Conservation (phyloP, 2,888 invertebrate species). For the Poecilus cupreus region DNA sequence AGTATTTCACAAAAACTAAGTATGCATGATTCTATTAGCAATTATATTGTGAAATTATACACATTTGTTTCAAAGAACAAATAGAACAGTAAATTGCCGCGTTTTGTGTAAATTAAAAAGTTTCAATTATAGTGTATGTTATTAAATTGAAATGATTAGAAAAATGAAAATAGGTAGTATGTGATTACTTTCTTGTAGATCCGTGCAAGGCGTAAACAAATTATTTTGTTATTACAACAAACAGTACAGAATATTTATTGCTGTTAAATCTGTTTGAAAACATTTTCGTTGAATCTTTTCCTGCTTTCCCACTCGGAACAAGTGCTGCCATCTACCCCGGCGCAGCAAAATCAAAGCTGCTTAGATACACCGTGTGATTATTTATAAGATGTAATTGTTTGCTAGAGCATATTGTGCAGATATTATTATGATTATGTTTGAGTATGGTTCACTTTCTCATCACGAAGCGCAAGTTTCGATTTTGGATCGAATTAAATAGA, state of each 20-base stretch:
- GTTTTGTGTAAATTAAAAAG: conserved; percentile 4
- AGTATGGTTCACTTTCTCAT: conserved; percentile 28
- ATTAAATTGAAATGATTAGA: neutral
- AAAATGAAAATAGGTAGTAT: neutral
- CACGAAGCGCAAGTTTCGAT: conserved; percentile 39
- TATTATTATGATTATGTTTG: conserved; percentile 38
- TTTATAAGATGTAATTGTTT: conserved; percentile 16
- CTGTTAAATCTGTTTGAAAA: neutral
- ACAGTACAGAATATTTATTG: neutral
- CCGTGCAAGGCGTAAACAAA: no score
- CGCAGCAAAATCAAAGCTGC: neutral
- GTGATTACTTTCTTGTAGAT: neutral
- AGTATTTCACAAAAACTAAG: conserved; percentile 2
- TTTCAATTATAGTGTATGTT: neutral
- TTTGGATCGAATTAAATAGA: conserved; percentile 43
- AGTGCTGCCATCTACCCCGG: conserved; percentile 8
- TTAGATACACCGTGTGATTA: neutral
- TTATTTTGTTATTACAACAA: no score
- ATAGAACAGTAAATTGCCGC: neutral
- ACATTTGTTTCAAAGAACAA: neutral
- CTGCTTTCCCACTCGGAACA: neutral
- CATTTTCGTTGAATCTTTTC: neutral
- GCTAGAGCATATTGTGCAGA: conserved; percentile 25
- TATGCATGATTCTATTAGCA: conserved; percentile 2
- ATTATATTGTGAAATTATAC: conserved; percentile 31